Evolutionary conservation across 2,888 invertebrate species (phyloP), one percentile per base, ranked within the genome.

Genomic region (Microdon myrmicae): DNA sequence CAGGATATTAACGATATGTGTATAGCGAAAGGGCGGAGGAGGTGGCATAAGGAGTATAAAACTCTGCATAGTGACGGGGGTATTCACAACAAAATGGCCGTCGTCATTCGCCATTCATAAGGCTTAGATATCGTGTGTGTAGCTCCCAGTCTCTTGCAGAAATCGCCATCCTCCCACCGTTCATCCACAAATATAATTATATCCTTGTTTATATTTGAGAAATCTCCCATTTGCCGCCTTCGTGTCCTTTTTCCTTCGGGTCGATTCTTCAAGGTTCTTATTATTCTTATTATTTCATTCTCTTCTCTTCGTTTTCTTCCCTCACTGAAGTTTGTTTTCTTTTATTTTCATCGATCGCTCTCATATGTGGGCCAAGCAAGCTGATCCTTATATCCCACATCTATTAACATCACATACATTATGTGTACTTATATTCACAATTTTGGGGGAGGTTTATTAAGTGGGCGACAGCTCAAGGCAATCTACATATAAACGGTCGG

Each of bases 1-100:
- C 51, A 53, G 64, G 64, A 64, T 64, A 64, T 58, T 64, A 64
- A 58, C 58, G 64, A 47, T 53, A 64, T 58, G 58, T 56, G 41
- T 58, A 58, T 64, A n/a, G n/a, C n/a, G n/a, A n/a, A n/a, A n/a
- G n/a, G n/a, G n/a, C n/a, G n/a, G n/a, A n/a, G n/a, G n/a, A n/a
- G n/a, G n/a, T n/a, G n/a, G n/a, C n/a, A n/a, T n/a, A n/a, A n/a
- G n/a, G n/a, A n/a, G n/a, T n/a, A n/a, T n/a, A n/a, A n/a, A 48
- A 43, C 64, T 58, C 51, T 51, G 51, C 51, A 51, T 44, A 51
- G 39, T 37, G 56, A 51, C 53, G 61, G 49, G 49, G 56, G 45
- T 51, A 51, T 64, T 45, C 45, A 49, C 64, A 68, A 69, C 70
- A 70, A 70, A 70, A 70, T 70, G 70, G 70, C 70, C 68, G 70